A percentile compares a stretch with the other conserved stretches of the same genome.
Evolutionary conservation across 2,888 invertebrate genomes (phyloP).

Genomic region (Drosophila flavopinicola): DNA sequence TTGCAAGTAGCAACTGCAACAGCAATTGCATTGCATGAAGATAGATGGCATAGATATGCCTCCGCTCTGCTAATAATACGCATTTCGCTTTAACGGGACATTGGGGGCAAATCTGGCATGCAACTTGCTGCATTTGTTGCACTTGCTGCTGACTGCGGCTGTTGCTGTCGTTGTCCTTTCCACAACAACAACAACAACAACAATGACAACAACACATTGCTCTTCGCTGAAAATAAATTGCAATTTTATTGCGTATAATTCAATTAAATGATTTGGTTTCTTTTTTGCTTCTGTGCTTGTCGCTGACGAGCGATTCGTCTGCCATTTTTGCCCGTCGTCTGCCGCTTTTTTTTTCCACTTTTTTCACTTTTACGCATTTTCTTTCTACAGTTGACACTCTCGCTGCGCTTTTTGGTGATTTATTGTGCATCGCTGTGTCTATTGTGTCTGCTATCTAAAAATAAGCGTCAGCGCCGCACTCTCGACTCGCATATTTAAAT

Average conservation of each 20-base stretch:
- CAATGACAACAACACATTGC: conserved; percentile 29
- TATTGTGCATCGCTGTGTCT: conserved; percentile 54
- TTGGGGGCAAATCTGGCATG: conserved; percentile 64
- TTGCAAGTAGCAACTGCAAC: conserved; percentile 26
- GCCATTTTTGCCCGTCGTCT: conserved; percentile 18
- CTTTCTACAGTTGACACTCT: conserved; percentile 42
- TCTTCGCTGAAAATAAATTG: conserved; percentile 54
- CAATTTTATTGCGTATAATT: conserved; percentile 70
- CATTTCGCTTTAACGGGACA: conserved; percentile 64
- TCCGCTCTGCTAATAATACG: conserved; percentile 61
- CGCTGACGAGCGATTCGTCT: conserved; percentile 44
- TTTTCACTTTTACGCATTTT: conserved; percentile 21
- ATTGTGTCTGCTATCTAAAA: conserved; percentile 64
- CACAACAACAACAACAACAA: conserved; percentile 51
- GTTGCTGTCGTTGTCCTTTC: conserved; percentile 49
- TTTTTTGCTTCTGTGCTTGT: conserved; percentile 15
- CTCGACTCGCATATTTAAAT: conserved; percentile 68
- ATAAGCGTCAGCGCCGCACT: conserved; percentile 55
- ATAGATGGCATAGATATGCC: conserved; percentile 61
- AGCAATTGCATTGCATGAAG: conserved; percentile 34
- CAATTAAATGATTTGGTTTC: conserved; percentile 65
- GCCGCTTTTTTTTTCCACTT: conserved; percentile 8
- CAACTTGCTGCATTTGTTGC: conserved; percentile 27
- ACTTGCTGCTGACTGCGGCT: conserved; percentile 37
- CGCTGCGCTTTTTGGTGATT: conserved; percentile 54